These are phyloP conservation scores for Chaenogobius annularis DNA, from an alignment of 2,113 vertebrate genomes.

Conservation along the genomic window DNA sequence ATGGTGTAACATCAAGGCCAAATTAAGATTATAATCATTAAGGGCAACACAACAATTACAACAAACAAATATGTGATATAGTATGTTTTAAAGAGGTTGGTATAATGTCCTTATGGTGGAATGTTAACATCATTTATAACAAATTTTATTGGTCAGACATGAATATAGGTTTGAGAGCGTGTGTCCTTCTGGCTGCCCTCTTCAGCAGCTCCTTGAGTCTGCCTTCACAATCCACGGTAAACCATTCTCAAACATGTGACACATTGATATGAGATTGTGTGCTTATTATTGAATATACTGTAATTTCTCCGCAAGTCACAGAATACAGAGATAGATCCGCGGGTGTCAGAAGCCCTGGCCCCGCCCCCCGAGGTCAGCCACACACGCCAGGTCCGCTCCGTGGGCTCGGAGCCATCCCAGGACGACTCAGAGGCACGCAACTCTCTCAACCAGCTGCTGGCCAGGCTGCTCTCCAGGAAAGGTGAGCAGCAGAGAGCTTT, in stretches of 20 bases:
- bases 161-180: conserved; percentile 75
- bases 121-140: not conserved
- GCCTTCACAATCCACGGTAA: conserved; percentile 54
- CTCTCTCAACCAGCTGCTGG: conserved; percentile 72
- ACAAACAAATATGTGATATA: too few species aligned
- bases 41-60: not conserved
- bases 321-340: conserved; percentile 37
- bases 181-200: conserved; percentile 73
- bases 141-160: conserved; percentile 59
- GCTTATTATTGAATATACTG: not conserved
- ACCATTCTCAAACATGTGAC: not conserved
- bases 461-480: conserved; percentile 73
- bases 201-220: conserved; percentile 68
- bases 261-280: not conserved
- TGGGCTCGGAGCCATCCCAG: conserved; percentile 32
- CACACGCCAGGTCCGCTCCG: conserved; percentile 70
- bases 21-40: not conserved
- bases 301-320: conserved; percentile 33
- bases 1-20: not conserved
- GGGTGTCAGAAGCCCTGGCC: conserved; percentile 39
- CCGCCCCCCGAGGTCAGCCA: conserved; percentile 30
- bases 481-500: conserved; percentile 49
- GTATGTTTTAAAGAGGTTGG: too few species aligned
- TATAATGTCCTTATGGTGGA: too few species aligned
- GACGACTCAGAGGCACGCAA: conserved; percentile 38